These are phyloP conservation scores for Dryobota labecula DNA, from an alignment of 2,888 invertebrate species.

Conservation along the genomic window DNA sequence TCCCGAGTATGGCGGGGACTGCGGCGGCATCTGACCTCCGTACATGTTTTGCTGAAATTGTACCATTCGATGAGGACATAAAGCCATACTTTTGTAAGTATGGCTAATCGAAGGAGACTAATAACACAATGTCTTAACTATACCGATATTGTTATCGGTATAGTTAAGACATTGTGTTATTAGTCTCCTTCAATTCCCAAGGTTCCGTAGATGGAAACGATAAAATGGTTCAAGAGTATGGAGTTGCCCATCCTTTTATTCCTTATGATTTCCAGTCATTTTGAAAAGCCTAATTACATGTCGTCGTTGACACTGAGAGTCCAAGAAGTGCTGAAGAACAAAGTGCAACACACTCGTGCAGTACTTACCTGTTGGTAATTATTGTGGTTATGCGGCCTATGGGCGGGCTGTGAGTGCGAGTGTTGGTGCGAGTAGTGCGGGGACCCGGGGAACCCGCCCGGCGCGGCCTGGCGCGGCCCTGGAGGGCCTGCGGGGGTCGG, in stretches of 20 bases:
- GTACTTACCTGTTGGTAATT: conserved; percentile 75
- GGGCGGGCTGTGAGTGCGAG: conserved; percentile 84
- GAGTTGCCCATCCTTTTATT: neutral
- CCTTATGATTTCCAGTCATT: neutral
- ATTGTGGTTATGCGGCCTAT: conserved; percentile 73
- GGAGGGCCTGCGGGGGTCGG: conserved; percentile 37
- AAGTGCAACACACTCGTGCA: conserved; percentile 7
- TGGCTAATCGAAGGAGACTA: neutral
- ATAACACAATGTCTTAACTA: neutral
- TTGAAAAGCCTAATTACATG: neutral
- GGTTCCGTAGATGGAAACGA: neutral
- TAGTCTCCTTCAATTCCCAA: neutral
- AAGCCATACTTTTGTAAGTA: neutral
- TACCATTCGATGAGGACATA: neutral
- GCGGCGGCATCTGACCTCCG: conserved; percentile 81
- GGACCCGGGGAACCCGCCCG: conserved; percentile 61
- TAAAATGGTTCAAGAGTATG: neutral
- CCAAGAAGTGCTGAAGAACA: neutral
- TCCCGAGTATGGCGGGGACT: conserved; percentile 87
- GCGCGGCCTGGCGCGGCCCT: conserved; percentile 48
- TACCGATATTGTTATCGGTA: too few species aligned
- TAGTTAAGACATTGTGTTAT: neutral
- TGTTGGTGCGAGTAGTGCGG: conserved; percentile 86
- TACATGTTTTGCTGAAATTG: conserved; percentile 83
- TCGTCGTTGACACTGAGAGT: neutral